Conservation (phyloP, 1,140 invertebrate genomes). For the Ostrea denselamellosa region DNA sequence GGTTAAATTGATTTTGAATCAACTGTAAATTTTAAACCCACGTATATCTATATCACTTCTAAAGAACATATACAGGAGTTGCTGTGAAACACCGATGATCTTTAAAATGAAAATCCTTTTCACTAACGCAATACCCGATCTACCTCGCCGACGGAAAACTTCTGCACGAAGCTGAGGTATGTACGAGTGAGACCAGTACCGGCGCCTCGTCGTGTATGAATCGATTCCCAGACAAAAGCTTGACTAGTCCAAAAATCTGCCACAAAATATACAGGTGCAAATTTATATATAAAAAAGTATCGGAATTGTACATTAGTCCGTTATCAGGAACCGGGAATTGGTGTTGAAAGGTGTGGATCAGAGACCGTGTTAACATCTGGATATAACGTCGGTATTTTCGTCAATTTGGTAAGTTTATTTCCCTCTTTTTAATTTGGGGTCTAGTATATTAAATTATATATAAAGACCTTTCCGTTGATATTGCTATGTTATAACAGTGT, state of each 20-base stretch:
- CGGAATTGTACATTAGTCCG: neutral
- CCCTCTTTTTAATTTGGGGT: neutral
- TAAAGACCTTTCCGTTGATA: too few species aligned
- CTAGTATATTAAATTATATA: neutral
- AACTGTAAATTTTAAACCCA: conserved; percentile 14
- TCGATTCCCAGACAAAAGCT: neutral
- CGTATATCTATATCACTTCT: conserved; percentile 11
- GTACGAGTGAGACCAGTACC: neutral
- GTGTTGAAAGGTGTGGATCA: neutral
- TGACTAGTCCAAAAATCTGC: neutral
- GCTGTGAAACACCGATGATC: conserved; percentile 34
- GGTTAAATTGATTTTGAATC: conserved; percentile 3
- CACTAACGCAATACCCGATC: conserved; percentile 5
- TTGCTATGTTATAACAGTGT: too few species aligned
- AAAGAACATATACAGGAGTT: neutral
- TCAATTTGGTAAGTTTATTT: neutral
- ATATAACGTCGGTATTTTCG: neutral
- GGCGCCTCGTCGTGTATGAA: neutral
- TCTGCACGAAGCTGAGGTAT: neutral
- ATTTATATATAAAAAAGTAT: neutral
- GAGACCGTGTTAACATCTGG: neutral
- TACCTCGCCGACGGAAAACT: neutral
- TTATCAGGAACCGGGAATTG: too few species aligned
- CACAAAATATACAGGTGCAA: neutral
- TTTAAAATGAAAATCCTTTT: conserved; percentile 40